Evolutionary conservation across 2,888 invertebrate genomes (phyloP), one percentile per base, ranked within the genome.

Genomic region (Mechanitis mazaeus): DNA sequence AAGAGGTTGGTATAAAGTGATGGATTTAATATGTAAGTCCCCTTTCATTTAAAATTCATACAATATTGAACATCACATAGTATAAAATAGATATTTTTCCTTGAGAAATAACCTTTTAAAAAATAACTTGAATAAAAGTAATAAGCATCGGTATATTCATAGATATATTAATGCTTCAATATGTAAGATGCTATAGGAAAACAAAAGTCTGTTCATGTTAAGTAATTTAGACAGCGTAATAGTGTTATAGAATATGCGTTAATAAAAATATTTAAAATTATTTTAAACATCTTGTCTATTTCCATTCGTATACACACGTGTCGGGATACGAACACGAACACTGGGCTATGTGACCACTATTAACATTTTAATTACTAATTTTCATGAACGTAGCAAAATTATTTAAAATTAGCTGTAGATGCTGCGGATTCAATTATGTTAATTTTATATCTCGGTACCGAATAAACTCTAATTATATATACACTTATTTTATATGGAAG

Each of bases 301-400:
- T 50, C 31, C 7, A 7, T 31, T 31, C 31, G 45, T 1, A 11
- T 9, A 1, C 7, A 33, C 31, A 31, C 33, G 33, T 58, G 33
- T 45, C 35, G 55, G 33, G 20, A 20, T 20, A 20, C 20, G 20
- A 20, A 20, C 20, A 20, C 20, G 20, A 20, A 20, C 20, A 20
- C 20, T 20, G 20, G 20, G 57, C 31, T 66, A 56, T 69, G 71
- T 65, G 66, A 63, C 70, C 74, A 78, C 75, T 75, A 76, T 78
- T 75, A 76, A 77, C 76, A 79, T 78, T 75, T 77, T 75, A 78
- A 78, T 78, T 72, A 75, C 71, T 72, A 73, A 72, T 76, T 76
- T 74, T 69, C 70, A 68, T 69, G 67, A 69, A 68, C 68, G 61
- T 70, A 72, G 71, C 69, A 64, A 71, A 76, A 77, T 77, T 77